Base-by-base conservation (phyloP, 2,888 invertebrate genomes). In the Andrena bicolor region DNA sequence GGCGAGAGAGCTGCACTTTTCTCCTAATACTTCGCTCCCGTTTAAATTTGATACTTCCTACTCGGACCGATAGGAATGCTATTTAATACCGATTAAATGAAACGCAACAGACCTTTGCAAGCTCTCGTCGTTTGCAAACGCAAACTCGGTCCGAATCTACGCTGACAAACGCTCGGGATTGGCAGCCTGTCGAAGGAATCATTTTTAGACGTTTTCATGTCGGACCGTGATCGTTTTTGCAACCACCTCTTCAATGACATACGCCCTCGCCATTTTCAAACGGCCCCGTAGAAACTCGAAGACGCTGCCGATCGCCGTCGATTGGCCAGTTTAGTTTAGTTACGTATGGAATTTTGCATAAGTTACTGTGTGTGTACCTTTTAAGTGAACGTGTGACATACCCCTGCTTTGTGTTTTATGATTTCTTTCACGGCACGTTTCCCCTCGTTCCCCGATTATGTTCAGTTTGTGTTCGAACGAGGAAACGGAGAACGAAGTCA, bases 381-480 rank as follows among this genome's bases (percentile, higher is more conserved):
- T 83, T 74, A 71, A 75, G 78, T 79, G 76, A 65, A 73, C 68
- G 80, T 75, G 83, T 72, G 80, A 74, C 70, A 81, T 76, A 81
- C 80, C 86, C 89, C 83, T 80, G 82, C 80, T 72, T 89, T 88
- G 79, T 80, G 88, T 90, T 88, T 23, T 87, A 87, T 89, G 88
- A 88, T 89, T 89, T 88, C 86, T 86, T 87, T 86, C 87, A 81
- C 89, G 76, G 68, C 79, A 69, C 80, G 80, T 79, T 73, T 77
- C 82, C 80, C 81, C 86, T 76, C 81, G 73, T 78, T 78, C 65
- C 81, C 75, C 87, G 83, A 87, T 89, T 86, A 82, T 80, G 61
- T 86, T 89, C 56, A 76, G 79, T 86, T 82, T 72, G 56, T 66
- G 48, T 41, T 35, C 75, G 70, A 76, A 60, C 61, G 63, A 63